These are phyloP conservation scores for Lycophotia porphyrea DNA, from an alignment of 2,888 invertebrate genomes.

Conservation along the genomic window DNA sequence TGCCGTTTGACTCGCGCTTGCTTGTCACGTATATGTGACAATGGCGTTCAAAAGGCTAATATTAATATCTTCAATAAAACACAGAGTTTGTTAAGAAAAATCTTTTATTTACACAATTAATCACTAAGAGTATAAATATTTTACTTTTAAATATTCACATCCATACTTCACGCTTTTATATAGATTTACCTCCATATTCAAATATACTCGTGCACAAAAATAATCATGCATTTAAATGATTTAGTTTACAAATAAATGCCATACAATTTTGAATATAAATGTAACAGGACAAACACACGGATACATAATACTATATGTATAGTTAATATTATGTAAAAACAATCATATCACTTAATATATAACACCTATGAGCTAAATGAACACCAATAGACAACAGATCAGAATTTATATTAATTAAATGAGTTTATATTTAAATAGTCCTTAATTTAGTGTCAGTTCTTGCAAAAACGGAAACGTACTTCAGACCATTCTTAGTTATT, in stretches of 20 bases:
- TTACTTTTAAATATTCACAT: conserved; percentile 59
- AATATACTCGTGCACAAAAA: conserved; percentile 32
- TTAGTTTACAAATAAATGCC: conserved; percentile 44
- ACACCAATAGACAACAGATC: conserved; percentile 71
- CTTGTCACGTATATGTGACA: too few relatives aligned
- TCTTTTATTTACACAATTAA: conserved; percentile 87
- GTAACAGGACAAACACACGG: conserved; percentile 37
- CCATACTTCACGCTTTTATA: conserved; percentile 57
- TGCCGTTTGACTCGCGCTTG: too few relatives aligned
- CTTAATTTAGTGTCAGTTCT: conserved; percentile 56
- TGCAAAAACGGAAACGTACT: conserved; percentile 43
- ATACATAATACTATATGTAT: conserved; percentile 31
- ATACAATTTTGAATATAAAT: conserved; percentile 47
- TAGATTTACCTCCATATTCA: conserved; percentile 52
- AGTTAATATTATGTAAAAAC: conserved; percentile 55
- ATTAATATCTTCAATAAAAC: conserved; percentile 63
- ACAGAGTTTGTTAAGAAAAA: conserved; percentile 69
- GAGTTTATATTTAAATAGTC: conserved; percentile 43
- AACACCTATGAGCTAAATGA: conserved; percentile 75
- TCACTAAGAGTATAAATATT: conserved; percentile 83
- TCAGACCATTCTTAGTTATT: not conserved
- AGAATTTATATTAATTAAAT: conserved; percentile 41
- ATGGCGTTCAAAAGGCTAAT: too few relatives aligned
- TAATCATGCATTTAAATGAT: conserved; percentile 33
- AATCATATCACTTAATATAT: conserved; percentile 62